A percentile compares a stretch with the other conserved stretches of the same genome.
Evolutionary conservation across 2,797 vertebrate genomes (phyloP).

Genomic region (Bufotes viridis): DNA sequence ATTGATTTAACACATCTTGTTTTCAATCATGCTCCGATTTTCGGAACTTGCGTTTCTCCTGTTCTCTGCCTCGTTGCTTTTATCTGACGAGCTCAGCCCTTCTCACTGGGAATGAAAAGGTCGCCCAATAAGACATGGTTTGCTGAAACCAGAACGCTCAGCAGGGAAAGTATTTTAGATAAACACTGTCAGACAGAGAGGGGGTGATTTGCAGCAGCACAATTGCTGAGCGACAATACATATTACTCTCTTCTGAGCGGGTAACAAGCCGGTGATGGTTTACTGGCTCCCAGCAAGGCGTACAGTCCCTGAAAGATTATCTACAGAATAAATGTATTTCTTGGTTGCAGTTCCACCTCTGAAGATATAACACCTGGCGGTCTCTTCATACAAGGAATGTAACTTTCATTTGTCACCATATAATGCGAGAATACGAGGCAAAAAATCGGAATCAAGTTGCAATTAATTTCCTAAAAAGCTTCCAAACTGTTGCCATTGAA

Average conservation of each 20-base stretch:
- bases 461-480: not conserved
- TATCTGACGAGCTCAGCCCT: conserved; percentile 86
- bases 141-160: conserved; percentile 84
- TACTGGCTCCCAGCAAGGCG: conserved; percentile 74
- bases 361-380: conserved; percentile 3
- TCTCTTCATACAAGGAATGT: not conserved
- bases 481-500: not conserved
- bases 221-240: conserved; percentile 84
- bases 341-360: conserved; percentile 40
- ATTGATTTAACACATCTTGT: conserved; percentile 89
- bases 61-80: conserved; percentile 83
- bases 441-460: not conserved
- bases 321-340: conserved; percentile 43
- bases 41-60: conserved; percentile 85
- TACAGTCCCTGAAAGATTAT: conserved; percentile 58
- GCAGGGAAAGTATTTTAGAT: conserved; percentile 85
- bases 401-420: not conserved
- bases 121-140: conserved; percentile 87
- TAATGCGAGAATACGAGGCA: not conserved
- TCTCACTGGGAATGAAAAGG: conserved; percentile 86
- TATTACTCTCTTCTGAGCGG: conserved; percentile 76
- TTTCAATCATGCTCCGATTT: conserved; percentile 87
- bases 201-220: conserved; percentile 83
- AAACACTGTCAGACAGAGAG: conserved; percentile 85
- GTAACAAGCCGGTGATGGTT: conserved; percentile 73